Conservation (phyloP, 2,888 invertebrate genomes). For the Sesia bembeciformis region DNA sequence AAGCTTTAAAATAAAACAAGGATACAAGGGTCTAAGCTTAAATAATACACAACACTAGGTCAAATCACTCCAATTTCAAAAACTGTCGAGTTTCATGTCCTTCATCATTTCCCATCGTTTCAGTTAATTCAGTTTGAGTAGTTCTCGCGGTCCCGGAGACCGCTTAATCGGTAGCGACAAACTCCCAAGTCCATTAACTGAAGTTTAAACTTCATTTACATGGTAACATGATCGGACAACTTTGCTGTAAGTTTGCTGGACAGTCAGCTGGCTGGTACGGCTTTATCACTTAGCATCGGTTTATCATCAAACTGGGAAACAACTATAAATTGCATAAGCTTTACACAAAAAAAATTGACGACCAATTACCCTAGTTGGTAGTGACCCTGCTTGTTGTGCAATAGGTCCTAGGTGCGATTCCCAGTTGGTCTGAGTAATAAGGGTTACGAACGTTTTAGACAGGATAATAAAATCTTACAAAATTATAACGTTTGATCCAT, state of each 20-base stretch:
- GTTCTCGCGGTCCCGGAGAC: slow-evolving; percentile 16
- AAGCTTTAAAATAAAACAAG: too few species aligned
- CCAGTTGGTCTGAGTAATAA: too few species aligned
- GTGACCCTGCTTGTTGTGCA: too few species aligned
- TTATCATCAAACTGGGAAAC: neutral
- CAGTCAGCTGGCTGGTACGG: neutral
- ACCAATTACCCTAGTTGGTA: too few species aligned
- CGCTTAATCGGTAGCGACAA: slow-evolving; percentile 31
- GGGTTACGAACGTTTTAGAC: too few species aligned
- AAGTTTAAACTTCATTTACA: slow-evolving; percentile 32
- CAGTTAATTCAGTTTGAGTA: slow-evolving; percentile 26
- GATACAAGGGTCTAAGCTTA: too few species aligned
- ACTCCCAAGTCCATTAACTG: slow-evolving; percentile 33
- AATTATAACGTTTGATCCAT: neutral
- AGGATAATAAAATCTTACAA: neutral
- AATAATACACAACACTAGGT: too few species aligned
- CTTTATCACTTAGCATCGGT: too few species aligned
- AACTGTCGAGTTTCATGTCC: too few species aligned
- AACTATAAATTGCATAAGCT: neutral
- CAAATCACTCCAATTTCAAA: too few species aligned
- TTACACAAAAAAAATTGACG: neutral
- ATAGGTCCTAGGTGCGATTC: too few species aligned
- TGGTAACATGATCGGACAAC: slow-evolving; percentile 24
- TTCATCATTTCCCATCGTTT: slow-evolving; percentile 15
- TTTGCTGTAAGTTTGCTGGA: slow-evolving; percentile 7